phyloP scores from a whole-genome alignment of 1,140 invertebrate species.

The Bombus balteatus region DNA sequence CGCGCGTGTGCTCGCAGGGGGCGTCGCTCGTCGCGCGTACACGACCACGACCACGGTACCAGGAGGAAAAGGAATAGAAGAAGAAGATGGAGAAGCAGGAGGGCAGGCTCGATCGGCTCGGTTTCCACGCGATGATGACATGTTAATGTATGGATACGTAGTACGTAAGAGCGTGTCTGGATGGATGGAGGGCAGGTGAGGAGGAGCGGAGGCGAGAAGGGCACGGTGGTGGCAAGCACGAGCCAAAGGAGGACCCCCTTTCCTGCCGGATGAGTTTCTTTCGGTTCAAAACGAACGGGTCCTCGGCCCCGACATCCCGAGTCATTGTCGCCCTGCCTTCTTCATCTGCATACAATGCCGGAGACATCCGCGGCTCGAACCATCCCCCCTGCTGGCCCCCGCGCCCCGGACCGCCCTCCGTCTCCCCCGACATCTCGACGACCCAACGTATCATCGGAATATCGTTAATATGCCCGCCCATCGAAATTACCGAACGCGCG shows the following conservation, averaged over 20 bases:
- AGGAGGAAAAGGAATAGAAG: too few species aligned
- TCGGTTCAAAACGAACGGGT: slow-evolving; percentile 67
- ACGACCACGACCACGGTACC: neutral
- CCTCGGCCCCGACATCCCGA: slow-evolving; percentile 67
- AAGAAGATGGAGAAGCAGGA: neutral
- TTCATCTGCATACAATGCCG: slow-evolving; percentile 82
- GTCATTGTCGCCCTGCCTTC: slow-evolving; percentile 82
- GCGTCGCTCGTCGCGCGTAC: neutral
- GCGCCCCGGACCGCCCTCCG: neutral
- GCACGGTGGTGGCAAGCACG: slow-evolving; percentile 66
- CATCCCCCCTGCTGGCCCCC: slow-evolving; percentile 18
- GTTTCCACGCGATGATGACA: slow-evolving; percentile 75
- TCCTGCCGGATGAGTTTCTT: slow-evolving; percentile 56
- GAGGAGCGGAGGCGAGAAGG: slow-evolving; percentile 32
- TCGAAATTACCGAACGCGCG: slow-evolving; percentile 75
- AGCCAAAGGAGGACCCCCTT: slow-evolving; percentile 69
- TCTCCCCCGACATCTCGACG: slow-evolving; percentile 6
- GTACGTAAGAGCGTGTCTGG: slow-evolving; percentile 73
- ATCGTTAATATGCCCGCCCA: slow-evolving; percentile 77
- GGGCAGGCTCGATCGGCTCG: slow-evolving; percentile 54
- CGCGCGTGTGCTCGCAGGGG: neutral
- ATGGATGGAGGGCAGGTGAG: slow-evolving; percentile 1
- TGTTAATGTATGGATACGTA: slow-evolving; percentile 80
- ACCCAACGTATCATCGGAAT: slow-evolving; percentile 72
- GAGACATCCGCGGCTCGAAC: slow-evolving; percentile 73